Base-by-base conservation (phyloP, 2,797 vertebrate genomes). In the Silurus aristotelis region DNA sequence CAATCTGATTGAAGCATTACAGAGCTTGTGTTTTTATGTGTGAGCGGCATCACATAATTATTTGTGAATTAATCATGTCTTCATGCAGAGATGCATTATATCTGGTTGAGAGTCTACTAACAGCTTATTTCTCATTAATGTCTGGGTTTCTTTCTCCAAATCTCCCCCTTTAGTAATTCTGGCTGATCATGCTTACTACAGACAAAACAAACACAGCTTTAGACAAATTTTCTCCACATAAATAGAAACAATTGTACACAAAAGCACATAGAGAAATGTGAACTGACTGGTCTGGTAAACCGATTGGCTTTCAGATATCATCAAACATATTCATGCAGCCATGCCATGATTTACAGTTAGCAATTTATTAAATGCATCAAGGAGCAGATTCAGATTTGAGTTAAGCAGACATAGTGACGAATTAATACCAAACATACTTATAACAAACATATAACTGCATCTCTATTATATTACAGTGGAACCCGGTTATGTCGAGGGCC, bases 21-120 rank as follows among this genome's bases (percentile, higher is more conserved):
- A 68, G 77, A 80, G 27, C 48, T 64, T 68, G 68, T 85, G 60
- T 85, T 87, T 66, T 84, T 73, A 52, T 75, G 70, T 20, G 4
- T 85, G n/a, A 46, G 25, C 67, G 75, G 46, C 31, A 25, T 86
- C 86, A 83, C 38, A 58, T 84, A 86, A 84, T 76, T 48, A 66
- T 84, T 83, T 87, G 58, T 75, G n/a, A 80, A 86, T 80, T 82
- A 84, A 87, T 63, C 75, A 83, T 52, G 66, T 43, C 38, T 82
- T 80, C 43, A 61, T 1, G 67, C 55, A 31, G 84, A 66, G 73
- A 79, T 84, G 66, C 80, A 73, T 61, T 58, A 52, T 78, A 78
- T 68, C 63, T 76, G 68, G 48, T 15, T 85, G 66, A 31, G 60
- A 70, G 64, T 86, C 7, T 52, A 84, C 87, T 78, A 61, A 61